These are phyloP conservation scores for Misgurnus anguillicaudatus DNA, from an alignment of 2,113 vertebrate genomes.

Conservation along the genomic window DNA sequence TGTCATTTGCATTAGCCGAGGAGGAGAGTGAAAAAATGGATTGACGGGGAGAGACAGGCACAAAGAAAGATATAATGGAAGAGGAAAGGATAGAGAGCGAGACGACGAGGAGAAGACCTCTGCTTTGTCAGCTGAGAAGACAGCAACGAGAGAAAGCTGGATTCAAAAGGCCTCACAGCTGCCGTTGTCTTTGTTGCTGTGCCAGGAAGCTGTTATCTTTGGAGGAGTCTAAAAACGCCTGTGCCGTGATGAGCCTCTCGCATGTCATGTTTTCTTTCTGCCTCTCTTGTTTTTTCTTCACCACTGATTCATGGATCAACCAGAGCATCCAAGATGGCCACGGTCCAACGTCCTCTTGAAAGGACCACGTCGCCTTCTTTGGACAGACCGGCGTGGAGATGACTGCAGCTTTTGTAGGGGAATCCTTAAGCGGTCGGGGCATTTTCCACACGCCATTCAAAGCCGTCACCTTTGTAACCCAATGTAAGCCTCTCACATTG, in stretches of 20 bases:
- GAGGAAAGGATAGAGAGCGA: constrained; percentile 24
- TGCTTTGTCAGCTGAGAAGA: constrained; percentile 32
- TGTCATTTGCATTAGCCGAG: constrained; percentile 33
- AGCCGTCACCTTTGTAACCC: constrained; percentile 36
- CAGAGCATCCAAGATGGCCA: constrained; percentile 46
- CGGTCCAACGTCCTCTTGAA: constrained; percentile 49
- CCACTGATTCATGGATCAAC: constrained; percentile 62
- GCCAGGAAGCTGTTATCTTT: constrained; percentile 57
- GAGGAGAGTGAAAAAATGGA: neutral
- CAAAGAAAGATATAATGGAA: constrained; percentile 18
- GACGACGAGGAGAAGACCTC: constrained; percentile 12
- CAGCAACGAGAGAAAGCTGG: constrained; percentile 36
- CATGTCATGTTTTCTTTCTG: constrained; percentile 47
- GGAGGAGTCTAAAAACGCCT: constrained; percentile 45
- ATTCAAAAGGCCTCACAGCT: constrained; percentile 55
- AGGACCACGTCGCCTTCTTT: constrained; percentile 40
- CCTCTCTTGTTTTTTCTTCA: constrained; percentile 37
- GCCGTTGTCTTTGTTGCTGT: constrained; percentile 44
- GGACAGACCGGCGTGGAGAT: constrained; percentile 37
- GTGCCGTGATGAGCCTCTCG: constrained; percentile 42
- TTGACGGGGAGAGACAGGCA: constrained; percentile 22
- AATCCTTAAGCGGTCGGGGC: constrained; percentile 26
- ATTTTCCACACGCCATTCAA: constrained; percentile 32
- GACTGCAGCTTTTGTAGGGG: constrained; percentile 39
- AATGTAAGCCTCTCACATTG: constrained; percentile 28